Base-by-base conservation (phyloP, 2,797 vertebrate species). In the Eurystomus glaucurus region DNA sequence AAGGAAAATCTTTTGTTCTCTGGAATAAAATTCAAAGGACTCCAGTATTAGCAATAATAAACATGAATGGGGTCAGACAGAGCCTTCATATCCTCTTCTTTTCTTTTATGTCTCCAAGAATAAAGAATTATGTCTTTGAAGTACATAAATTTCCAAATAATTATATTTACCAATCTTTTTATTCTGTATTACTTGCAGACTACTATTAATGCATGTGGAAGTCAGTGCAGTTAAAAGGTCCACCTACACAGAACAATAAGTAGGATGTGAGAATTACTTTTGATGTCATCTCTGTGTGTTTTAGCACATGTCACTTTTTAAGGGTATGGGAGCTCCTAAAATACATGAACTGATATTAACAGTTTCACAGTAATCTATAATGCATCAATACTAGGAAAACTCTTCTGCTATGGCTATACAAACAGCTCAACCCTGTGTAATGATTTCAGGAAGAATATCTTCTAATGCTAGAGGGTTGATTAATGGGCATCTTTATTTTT, bases 401-500 rank as follows among this genome's bases (percentile, higher is more conserved):
- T 72, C 7, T 83, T 85, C 46, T 61, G 14, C 41, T 54, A 14
- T 4, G 4, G 35, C 43, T 81, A 28, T 51, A 55, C 11, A 88
- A 96, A 77, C 54, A 94, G 20, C n/a, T 74, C 17, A 51, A 9
- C 11, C 14, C 45, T 39, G 16, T 55, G 62, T 62, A 72, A 71
- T 66, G 46, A 14, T 66, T 72, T 81, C 75, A 82, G 64, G 39
- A 84, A 87, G 11, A 78, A 33, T 76, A 90, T 31, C 28, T 87
- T 87, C n/a, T 85, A 87, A 93, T 69, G 43, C 35, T 51, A 33
- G 33, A 51, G 23, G 16, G 10, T 60, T 74, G 12, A 89, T 64
- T 55, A 91, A 91, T 92, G 48, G 11, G 3, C 48, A 58, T 84
- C 57, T 97, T 94, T 88, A 91, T 91, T 93, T 93, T 95, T 65